phyloP scores from a whole-genome alignment of 1,140 invertebrate genomes.

The Asobara japonica region DNA sequence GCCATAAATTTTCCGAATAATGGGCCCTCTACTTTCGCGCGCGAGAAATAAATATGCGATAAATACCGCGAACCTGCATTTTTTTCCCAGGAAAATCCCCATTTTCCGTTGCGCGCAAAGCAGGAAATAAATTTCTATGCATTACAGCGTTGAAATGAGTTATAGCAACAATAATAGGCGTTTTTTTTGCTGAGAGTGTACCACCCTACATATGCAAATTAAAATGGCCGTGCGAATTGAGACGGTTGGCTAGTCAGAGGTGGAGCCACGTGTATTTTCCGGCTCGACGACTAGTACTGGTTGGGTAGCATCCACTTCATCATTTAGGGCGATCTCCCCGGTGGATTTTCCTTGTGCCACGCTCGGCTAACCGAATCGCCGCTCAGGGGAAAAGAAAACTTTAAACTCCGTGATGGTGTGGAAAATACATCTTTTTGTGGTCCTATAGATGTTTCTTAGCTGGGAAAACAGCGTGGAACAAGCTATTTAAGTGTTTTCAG shows the following conservation, averaged over 20 bases:
- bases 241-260: not conserved
- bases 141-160: conserved; percentile 1
- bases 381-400: not conserved
- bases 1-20: not conserved
- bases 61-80: not conserved
- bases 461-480: not conserved
- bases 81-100: not conserved
- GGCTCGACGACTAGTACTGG: not conserved
- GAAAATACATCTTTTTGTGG: not conserved
- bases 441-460: not conserved
- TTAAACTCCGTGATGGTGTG: not conserved
- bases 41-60: not conserved
- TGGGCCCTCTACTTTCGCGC: not conserved
- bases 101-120: not conserved
- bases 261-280: not conserved
- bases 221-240: not conserved
- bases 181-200: not conserved
- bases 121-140: conserved; percentile 4
- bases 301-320: conserved; percentile 3
- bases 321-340: not conserved
- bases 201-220: not conserved
- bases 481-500: too few species aligned
- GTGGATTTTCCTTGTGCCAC: not conserved
- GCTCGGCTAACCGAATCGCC: not conserved
- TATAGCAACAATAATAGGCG: not conserved